Evolutionary conservation across 2,113 vertebrate species (phyloP), one percentile per base, ranked within the genome.

Genomic region (Geothlypis trichas): DNA sequence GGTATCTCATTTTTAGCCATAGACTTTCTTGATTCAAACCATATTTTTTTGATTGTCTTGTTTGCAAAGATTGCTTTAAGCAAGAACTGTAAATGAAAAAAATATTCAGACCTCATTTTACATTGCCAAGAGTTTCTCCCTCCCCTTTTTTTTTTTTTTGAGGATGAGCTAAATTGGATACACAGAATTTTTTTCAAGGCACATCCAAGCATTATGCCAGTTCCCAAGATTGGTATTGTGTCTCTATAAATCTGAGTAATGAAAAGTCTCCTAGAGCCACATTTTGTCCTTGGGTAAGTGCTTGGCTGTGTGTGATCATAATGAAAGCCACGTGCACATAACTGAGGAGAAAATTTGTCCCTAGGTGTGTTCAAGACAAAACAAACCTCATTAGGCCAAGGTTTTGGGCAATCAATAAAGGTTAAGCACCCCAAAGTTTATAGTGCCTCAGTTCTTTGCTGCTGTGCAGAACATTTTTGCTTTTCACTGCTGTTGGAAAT

Each of bases 1-100:
- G 98, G 98, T 98, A 92, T 98, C 98, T 98, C 87, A 92, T 96
- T 98, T 97, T 97, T 95, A 97, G 96, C 68, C 68, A 51, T 90
- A 97, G 96, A 44, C 54, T 95, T 97, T 97, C 94, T 97, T 97
- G 92, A 93, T 91, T 96, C 75, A 97, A 94, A 96, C 75, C 27
- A 94, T 59, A 2, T 69, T 88, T 96, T 98, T 96, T 96, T 69
- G 69, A 93, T 94, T 97, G 85, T 95, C 93, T 93, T 59, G 35
- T 97, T 90, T 15, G 15, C 82, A 81, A 93, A 97, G 76, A 82
- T 94, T 93, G 69, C 96, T 97, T 97, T 97, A 96, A 97, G 90
- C 97, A 93, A 94, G 79, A 87, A 31, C 19, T 80, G 78, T 96
- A 93, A 96, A 55, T 69, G 41, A 54, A 75, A 31, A 94, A 94